These are phyloP conservation scores for Sebastes steindachneri DNA, from an alignment of 2,797 vertebrate species.

Conservation along the genomic window DNA sequence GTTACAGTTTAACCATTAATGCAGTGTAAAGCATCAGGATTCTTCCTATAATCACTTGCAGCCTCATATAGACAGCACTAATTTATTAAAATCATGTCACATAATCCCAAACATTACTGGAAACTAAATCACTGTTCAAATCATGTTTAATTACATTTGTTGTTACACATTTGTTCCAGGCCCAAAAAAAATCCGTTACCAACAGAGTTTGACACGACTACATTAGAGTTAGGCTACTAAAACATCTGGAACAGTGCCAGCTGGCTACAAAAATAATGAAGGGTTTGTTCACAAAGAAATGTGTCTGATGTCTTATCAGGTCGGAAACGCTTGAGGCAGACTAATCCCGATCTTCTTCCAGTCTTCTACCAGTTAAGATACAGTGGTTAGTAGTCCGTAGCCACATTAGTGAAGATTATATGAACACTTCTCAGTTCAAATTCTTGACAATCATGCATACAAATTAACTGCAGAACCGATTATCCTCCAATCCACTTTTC, in stretches of 20 bases:
- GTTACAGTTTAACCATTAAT: background rate
- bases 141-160: background rate
- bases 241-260: background rate
- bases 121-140: background rate
- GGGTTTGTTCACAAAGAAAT: background rate
- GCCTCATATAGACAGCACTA: background rate
- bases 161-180: background rate
- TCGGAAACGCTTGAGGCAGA: slow-evolving; percentile 15
- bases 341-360: background rate
- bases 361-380: background rate
- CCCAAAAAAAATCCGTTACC: background rate
- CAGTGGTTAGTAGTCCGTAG: background rate
- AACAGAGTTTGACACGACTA: background rate
- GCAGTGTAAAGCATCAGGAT: background rate
- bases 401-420: background rate
- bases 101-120: background rate
- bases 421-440: background rate
- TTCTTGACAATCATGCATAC: background rate
- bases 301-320: slow-evolving; percentile 15
- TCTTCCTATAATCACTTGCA: background rate
- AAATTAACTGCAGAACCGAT: background rate
- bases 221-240: background rate
- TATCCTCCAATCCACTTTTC: background rate
- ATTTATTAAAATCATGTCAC: background rate
- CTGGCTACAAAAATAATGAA: slow-evolving; percentile 11